Conservation (phyloP, 2,113 vertebrate species). For the Mungos mungo region DNA sequence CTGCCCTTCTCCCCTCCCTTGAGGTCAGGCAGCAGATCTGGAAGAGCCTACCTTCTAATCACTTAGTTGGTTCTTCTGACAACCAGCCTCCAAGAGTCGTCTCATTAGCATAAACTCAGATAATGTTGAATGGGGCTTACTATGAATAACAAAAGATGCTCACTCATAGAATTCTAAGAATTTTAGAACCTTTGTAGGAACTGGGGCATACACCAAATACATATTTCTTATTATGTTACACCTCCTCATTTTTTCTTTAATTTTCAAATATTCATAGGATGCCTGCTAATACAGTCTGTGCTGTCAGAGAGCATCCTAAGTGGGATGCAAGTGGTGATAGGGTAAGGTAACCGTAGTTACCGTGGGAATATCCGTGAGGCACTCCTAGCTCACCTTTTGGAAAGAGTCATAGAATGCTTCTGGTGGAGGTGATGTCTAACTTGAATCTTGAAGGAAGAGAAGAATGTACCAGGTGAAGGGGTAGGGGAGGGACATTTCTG, state of each 20-base stretch:
- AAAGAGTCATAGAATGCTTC: background rate
- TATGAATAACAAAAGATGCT: background rate
- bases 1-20: background rate
- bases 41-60: background rate
- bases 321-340: background rate
- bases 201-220: background rate
- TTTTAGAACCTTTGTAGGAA: conserved; percentile 1
- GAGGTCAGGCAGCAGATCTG: background rate
- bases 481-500: background rate
- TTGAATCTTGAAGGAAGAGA: background rate
- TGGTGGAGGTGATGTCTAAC: background rate
- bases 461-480: background rate
- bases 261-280: background rate
- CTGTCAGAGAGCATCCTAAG: background rate
- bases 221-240: background rate
- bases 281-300: background rate
- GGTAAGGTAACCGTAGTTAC: background rate
- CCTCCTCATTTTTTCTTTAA: background rate
- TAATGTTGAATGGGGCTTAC: background rate
- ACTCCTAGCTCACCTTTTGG: background rate
- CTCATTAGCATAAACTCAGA: background rate
- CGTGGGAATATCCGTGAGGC: background rate
- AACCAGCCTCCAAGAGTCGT: background rate
- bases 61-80: background rate
- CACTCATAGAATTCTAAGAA: background rate